A percentile compares a stretch with the other conserved stretches of the same genome.
Evolutionary conservation across 2,888 invertebrate genomes (phyloP).

Genomic region (Caenorhabditis becei): DNA sequence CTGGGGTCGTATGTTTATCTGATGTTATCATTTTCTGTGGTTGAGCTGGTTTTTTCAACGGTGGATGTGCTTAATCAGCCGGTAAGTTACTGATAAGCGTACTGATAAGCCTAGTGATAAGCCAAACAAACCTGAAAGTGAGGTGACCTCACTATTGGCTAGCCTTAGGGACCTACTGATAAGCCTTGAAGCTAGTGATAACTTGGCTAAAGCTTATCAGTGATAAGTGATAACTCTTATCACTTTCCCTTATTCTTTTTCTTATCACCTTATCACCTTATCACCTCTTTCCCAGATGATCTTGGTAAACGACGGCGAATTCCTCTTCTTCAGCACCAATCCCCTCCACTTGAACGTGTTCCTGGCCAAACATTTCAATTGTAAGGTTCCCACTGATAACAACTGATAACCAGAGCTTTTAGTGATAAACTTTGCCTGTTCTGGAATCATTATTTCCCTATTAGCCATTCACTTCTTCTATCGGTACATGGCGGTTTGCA

Average conservation of each 20-base stretch:
- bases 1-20: slow-evolving; percentile 46
- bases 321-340: slow-evolving; percentile 48
- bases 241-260: too few relatives aligned
- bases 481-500: slow-evolving; percentile 51
- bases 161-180: too few relatives aligned
- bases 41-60: slow-evolving; percentile 40
- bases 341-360: slow-evolving; percentile 30
- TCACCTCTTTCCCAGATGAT: slow-evolving; percentile 51
- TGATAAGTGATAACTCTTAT: too few relatives aligned
- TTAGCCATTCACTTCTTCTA: slow-evolving; percentile 56
- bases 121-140: too few relatives aligned
- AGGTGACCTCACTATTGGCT: too few relatives aligned
- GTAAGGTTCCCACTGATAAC: slow-evolving; percentile 9
- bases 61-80: slow-evolving; percentile 51
- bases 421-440: slow-evolving; percentile 52
- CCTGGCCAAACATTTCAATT: slow-evolving; percentile 41
- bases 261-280: too few relatives aligned
- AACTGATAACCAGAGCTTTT: background rate
- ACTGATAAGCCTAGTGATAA: too few relatives aligned
- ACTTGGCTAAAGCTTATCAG: too few relatives aligned
- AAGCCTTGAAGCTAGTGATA: too few relatives aligned
- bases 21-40: slow-evolving; percentile 47
- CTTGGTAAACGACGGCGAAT: slow-evolving; percentile 38
- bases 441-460: slow-evolving; percentile 50
- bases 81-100: slow-evolving; percentile 20